These are phyloP conservation scores for Kryptolebias marmoratus DNA, from an alignment of 2,113 vertebrate species.

Conservation along the genomic window DNA sequence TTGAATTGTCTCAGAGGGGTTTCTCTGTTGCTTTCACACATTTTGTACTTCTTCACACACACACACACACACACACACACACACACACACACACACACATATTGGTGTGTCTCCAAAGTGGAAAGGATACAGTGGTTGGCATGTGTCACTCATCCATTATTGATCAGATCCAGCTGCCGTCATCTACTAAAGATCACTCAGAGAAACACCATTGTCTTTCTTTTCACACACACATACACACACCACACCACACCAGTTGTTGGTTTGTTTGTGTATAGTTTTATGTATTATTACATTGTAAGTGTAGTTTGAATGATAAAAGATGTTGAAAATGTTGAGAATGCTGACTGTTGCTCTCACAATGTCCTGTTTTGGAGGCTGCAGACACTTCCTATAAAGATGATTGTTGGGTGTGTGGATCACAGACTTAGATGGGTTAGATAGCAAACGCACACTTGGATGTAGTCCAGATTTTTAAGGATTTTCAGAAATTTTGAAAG, in stretches of 20 bases:
- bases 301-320: too few species aligned
- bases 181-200: constrained; percentile 69
- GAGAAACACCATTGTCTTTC: constrained; percentile 47
- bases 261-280: constrained; percentile 1
- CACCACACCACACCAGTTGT: neutral
- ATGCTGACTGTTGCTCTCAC: too few species aligned
- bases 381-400: too few species aligned
- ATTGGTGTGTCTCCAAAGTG: constrained; percentile 58
- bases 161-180: constrained; percentile 79
- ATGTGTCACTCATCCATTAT: constrained; percentile 81
- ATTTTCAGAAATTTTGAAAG: too few species aligned
- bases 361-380: too few species aligned
- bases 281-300: neutral
- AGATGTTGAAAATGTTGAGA: too few species aligned
- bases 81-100: constrained; percentile 29
- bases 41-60: constrained; percentile 33
- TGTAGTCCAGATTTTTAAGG: too few species aligned
- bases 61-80: neutral
- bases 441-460: too few species aligned
- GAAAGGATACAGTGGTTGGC: constrained; percentile 70
- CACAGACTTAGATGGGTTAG: too few species aligned
- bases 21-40: constrained; percentile 33
- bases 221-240: neutral
- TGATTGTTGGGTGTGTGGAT: too few species aligned
- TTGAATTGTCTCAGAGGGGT: constrained; percentile 64